phyloP scores from a whole-genome alignment of 1,140 invertebrate species.

The Batillaria attramentaria region DNA sequence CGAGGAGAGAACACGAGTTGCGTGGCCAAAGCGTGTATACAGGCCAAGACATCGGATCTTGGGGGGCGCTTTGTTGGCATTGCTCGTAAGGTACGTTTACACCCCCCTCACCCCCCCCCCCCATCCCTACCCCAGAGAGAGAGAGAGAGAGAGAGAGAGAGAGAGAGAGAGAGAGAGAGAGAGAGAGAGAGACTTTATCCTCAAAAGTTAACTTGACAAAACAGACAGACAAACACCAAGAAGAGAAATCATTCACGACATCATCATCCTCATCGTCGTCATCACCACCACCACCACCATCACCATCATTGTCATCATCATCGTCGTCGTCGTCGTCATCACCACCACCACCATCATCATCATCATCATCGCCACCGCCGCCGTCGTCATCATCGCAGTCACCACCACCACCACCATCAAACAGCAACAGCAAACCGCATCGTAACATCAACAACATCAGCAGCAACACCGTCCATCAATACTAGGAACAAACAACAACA shows the following conservation, averaged over 20 bases:
- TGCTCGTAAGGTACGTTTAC: constrained; percentile 41
- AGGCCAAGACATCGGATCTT: constrained; percentile 31
- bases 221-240: neutral
- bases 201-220: neutral
- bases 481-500: neutral
- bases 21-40: constrained; percentile 38
- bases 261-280: neutral
- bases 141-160: neutral
- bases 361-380: neutral
- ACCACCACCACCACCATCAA: too few relatives aligned
- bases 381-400: neutral
- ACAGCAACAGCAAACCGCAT: too few relatives aligned
- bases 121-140: too few relatives aligned
- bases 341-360: too few relatives aligned
- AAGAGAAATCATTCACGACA: neutral
- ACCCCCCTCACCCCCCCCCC: too few relatives aligned
- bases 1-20: constrained; percentile 36
- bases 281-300: too few relatives aligned
- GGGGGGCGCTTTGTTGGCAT: constrained; percentile 43
- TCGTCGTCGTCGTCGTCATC: neutral
- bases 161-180: neutral
- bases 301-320: too few relatives aligned
- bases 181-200: neutral
- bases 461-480: too few relatives aligned
- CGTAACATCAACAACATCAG: too few relatives aligned